phyloP scores from a whole-genome alignment of 2,113 vertebrate species.

The Pipra filicauda region DNA sequence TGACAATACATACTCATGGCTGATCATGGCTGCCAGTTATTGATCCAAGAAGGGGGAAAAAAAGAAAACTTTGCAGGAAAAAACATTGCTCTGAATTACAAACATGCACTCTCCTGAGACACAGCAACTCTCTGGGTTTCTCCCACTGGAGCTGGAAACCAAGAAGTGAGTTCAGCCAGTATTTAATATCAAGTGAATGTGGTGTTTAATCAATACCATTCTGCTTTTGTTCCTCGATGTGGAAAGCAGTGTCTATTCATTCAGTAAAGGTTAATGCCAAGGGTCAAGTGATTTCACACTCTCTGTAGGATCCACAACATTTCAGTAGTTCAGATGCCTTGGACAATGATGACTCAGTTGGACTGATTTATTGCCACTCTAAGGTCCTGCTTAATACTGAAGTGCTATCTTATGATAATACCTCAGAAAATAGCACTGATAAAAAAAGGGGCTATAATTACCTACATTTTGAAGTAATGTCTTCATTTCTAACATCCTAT shows the following conservation, averaged over 20 bases:
- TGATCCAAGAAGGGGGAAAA: slow-evolving; percentile 75
- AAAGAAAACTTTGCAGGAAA: slow-evolving; percentile 75
- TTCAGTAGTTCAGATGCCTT: slow-evolving; percentile 88
- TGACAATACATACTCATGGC: slow-evolving; percentile 80
- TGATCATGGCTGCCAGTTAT: slow-evolving; percentile 85
- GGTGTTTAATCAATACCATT: slow-evolving; percentile 98
- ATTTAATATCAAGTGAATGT: slow-evolving; percentile 95
- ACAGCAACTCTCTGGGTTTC: slow-evolving; percentile 68
- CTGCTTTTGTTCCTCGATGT: slow-evolving; percentile 91
- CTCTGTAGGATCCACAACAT: slow-evolving; percentile 87
- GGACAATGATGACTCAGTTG: slow-evolving; percentile 95
- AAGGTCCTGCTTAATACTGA: slow-evolving; percentile 81
- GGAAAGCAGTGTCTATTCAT: slow-evolving; percentile 91
- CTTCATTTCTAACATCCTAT: slow-evolving; percentile 81
- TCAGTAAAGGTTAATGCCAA: slow-evolving; percentile 96
- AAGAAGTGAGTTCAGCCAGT: slow-evolving; percentile 84
- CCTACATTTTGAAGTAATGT: slow-evolving; percentile 82
- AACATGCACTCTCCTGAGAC: slow-evolving; percentile 87
- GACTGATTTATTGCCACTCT: slow-evolving; percentile 95
- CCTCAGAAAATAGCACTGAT: slow-evolving; percentile 82
- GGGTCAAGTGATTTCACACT: slow-evolving; percentile 99
- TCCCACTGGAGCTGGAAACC: slow-evolving; percentile 76
- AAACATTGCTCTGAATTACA: slow-evolving; percentile 92
- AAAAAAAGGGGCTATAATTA: slow-evolving; percentile 84
- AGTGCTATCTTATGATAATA: slow-evolving; percentile 96